Conservation (phyloP, 2,797 vertebrate species). For the Poeciliopsis paucimaculata region DNA sequence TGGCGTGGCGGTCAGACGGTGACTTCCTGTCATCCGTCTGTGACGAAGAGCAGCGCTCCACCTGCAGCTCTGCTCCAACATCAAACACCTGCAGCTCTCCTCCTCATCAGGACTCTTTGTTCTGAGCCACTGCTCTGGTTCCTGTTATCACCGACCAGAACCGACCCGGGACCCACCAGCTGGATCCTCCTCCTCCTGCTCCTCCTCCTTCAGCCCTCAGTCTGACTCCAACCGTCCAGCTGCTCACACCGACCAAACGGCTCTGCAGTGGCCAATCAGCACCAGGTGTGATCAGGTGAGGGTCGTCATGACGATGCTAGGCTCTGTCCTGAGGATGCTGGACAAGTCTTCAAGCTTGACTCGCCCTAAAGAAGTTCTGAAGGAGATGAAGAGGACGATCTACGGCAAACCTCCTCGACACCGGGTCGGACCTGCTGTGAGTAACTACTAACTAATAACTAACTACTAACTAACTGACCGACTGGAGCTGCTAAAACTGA, state of each 20-base stretch:
- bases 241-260: neutral
- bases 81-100: constrained; percentile 28
- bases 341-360: constrained; percentile 30
- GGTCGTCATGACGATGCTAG: constrained; percentile 15
- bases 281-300: constrained; percentile 2
- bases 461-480: too few species aligned
- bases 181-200: neutral
- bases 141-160: neutral
- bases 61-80: constrained; percentile 23
- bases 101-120: constrained; percentile 17
- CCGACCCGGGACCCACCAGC: neutral
- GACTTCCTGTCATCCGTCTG: neutral
- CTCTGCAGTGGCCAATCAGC: neutral
- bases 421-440: constrained; percentile 81
- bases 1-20: neutral
- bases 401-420: constrained; percentile 80
- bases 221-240: neutral
- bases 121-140: neutral
- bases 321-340: constrained; percentile 48
- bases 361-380: constrained; percentile 46
- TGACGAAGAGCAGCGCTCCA: neutral
- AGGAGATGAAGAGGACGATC: constrained; percentile 60
- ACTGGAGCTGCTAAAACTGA: too few species aligned
- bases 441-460: constrained; percentile 45
- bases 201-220: constrained; percentile 3